phyloP scores from a whole-genome alignment of 2,113 vertebrate genomes.

The Pandion haliaetus region DNA sequence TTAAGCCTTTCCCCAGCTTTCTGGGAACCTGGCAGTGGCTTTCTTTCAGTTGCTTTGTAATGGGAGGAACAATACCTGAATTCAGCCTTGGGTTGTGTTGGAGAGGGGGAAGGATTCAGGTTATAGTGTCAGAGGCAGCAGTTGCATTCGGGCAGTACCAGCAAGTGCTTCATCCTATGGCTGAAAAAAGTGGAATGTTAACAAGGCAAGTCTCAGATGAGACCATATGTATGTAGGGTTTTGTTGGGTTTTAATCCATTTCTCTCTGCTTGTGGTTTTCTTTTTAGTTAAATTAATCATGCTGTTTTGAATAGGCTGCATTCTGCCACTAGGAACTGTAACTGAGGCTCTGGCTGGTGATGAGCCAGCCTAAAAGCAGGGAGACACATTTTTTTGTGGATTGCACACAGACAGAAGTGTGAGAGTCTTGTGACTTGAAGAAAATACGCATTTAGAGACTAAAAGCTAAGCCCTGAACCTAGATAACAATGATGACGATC shows the following conservation, averaged over 20 bases:
- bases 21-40: conserved; percentile 51
- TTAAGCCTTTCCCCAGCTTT: conserved; percentile 1
- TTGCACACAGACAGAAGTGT: neutral
- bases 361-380: neutral
- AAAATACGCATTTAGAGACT: neutral
- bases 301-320: conserved; percentile 33
- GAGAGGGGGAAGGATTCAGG: conserved; percentile 25
- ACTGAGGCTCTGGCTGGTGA: neutral
- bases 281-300: conserved; percentile 51
- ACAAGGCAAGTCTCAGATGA: conserved; percentile 55
- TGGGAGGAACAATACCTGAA: conserved; percentile 57
- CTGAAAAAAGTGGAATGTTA: conserved; percentile 52
- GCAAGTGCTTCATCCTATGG: conserved; percentile 23
- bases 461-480: neutral
- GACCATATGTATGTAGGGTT: conserved; percentile 36
- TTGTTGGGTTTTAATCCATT: conserved; percentile 55
- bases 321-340: conserved; percentile 22
- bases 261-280: conserved; percentile 52
- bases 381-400: neutral
- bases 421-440: neutral
- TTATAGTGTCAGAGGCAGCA: conserved; percentile 29
- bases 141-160: neutral
- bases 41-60: conserved; percentile 48
- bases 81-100: conserved; percentile 26
- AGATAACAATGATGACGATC: neutral